phyloP scores from a whole-genome alignment of 2,797 vertebrate genomes.

The Protosalanx chinensis region DNA sequence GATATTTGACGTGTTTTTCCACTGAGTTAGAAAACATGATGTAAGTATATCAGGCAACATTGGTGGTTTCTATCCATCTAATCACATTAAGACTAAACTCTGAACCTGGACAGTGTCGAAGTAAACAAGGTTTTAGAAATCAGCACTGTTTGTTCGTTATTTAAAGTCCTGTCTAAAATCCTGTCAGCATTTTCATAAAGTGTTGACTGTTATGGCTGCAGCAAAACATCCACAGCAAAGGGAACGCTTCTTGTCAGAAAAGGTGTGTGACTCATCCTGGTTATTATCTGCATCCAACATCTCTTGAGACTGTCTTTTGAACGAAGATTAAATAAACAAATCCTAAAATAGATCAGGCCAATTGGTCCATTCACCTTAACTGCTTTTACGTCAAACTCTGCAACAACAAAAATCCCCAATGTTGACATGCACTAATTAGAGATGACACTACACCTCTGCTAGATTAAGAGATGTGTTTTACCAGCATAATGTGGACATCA shows the following conservation, averaged over 20 bases:
- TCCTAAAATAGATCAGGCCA: neutral
- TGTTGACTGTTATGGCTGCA: slow-evolving; percentile 49
- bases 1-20: slow-evolving; percentile 45
- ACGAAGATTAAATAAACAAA: neutral
- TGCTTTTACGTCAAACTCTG: no score
- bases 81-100: slow-evolving; percentile 67
- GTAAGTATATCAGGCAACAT: slow-evolving; percentile 59
- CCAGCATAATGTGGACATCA: slow-evolving; percentile 18
- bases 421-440: neutral
- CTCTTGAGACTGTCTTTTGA: neutral
- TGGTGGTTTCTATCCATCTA: slow-evolving; percentile 66
- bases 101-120: slow-evolving; percentile 52
- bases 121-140: slow-evolving; percentile 69
- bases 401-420: no score
- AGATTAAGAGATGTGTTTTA: slow-evolving; percentile 30
- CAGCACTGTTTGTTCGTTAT: slow-evolving; percentile 65
- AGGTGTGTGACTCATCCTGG: neutral
- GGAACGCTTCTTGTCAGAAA: slow-evolving; percentile 34
- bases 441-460: slow-evolving; percentile 34
- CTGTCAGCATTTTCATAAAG: slow-evolving; percentile 37
- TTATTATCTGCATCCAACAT: neutral
- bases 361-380: neutral
- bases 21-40: slow-evolving; percentile 51
- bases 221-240: slow-evolving; percentile 44
- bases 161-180: slow-evolving; percentile 62